A percentile compares a stretch with the other conserved stretches of the same genome.
phyloP scores from a whole-genome alignment of 2,113 vertebrate genomes.

The Megaleporinus macrocephalus region DNA sequence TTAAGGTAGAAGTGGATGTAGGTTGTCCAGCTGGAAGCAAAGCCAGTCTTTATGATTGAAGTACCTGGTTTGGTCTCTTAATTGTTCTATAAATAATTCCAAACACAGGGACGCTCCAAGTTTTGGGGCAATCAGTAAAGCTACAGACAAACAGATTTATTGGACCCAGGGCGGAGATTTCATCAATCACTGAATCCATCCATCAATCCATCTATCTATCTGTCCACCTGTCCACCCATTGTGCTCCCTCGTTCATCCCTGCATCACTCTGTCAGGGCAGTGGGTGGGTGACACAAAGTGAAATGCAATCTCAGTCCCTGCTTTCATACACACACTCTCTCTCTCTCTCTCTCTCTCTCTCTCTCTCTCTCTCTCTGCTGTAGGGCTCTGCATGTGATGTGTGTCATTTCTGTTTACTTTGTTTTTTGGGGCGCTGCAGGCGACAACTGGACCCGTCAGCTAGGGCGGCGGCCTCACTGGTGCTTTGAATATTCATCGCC shows the following conservation, averaged over 20 bases:
- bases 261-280: slow-evolving; percentile 21
- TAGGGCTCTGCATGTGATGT: neutral
- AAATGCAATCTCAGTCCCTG: slow-evolving; percentile 31
- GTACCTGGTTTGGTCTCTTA: too few relatives aligned
- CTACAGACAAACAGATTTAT: neutral
- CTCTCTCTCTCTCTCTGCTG: slow-evolving; percentile 15
- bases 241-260: slow-evolving; percentile 15
- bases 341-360: too few relatives aligned
- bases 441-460: neutral
- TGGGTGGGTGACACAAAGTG: slow-evolving; percentile 22
- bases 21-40: too few relatives aligned
- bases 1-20: too few relatives aligned
- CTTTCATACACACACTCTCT: slow-evolving; percentile 23
- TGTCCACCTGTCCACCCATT: neutral
- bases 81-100: too few relatives aligned
- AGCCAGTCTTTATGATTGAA: too few relatives aligned
- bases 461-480: neutral
- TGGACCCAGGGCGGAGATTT: neutral
- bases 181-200: neutral
- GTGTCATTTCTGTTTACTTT: neutral
- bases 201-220: slow-evolving; percentile 15
- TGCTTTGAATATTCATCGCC: too few relatives aligned
- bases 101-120: too few relatives aligned
- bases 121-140: neutral
- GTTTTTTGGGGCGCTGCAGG: neutral